A percentile compares a stretch with the other conserved stretches of the same genome.
phyloP scores from a whole-genome alignment of 2,888 invertebrate genomes.

The Opisthograptis luteolata region DNA sequence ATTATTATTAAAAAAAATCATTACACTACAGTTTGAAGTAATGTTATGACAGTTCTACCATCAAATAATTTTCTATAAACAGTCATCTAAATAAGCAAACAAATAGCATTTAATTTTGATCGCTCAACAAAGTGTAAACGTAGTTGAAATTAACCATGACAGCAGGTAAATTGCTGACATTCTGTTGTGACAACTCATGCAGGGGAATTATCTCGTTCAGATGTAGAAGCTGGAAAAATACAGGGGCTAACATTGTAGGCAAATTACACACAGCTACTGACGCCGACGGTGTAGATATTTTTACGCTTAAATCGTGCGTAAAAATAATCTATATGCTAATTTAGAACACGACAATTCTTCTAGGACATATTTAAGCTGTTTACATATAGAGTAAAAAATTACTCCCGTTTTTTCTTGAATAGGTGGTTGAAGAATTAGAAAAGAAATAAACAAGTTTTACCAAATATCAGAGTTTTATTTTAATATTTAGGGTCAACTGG shows the following conservation, averaged over 20 bases:
- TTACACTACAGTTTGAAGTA: no score
- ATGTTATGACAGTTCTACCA: no score
- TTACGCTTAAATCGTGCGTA: background rate
- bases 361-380: background rate
- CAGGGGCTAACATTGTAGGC: conserved; percentile 15
- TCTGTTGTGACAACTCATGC: conserved; percentile 39
- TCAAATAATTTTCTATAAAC: background rate
- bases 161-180: conserved; percentile 34
- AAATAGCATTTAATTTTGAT: conserved; percentile 7
- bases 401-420: no score
- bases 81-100: background rate
- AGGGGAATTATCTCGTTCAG: conserved; percentile 32
- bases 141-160: conserved; percentile 17
- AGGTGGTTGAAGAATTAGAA: no score
- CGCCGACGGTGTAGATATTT: background rate
- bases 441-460: no score
- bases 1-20: no score
- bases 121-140: conserved; percentile 12
- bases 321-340: conserved; percentile 3
- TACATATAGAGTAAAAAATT: no score
- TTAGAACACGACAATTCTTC: background rate
- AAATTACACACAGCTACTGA: conserved; percentile 11
- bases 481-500: background rate
- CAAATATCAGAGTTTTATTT: background rate
- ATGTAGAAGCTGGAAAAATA: conserved; percentile 9